Evolutionary conservation across 2,888 invertebrate species (phyloP), one percentile per base, ranked within the genome.

Genomic region (Herminia tarsipennalis): DNA sequence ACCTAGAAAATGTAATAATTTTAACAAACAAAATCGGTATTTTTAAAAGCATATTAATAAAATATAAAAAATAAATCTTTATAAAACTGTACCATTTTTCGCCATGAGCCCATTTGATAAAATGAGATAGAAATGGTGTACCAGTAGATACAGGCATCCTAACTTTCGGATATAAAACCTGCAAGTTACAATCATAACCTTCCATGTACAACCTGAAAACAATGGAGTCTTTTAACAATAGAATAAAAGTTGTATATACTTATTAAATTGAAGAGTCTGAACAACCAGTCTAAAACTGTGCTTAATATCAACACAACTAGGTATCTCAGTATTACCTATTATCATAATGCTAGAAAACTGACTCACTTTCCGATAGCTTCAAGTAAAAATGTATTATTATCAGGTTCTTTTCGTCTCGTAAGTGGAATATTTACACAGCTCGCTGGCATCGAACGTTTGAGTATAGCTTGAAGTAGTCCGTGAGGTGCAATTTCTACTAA

Each of bases 401-500:
- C 94, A 2, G 89, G 85, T 58, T 94, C 93, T 3, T 93, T 93
- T 18, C 95, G 93, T 62, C 94, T 94, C 41, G 97, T 96, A 2
- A 98, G 87, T 0, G 96, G 93, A 37, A 97, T 89, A 68, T 96
- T 94, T 1, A 84, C 92, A 55, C 95, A 94, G 5, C 92, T 91
- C 1, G 92, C 72, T 5, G 90, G 83, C 18, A 98, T 80, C 0
- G 96, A 95, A 32, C 97, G 92, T 71, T 95, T 95, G 5, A 98
- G 88, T 63, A 98, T 96, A 8, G 45, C 96, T 79, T 98, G 98
- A 44, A 98, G 92, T 10, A 98, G 92, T 14, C 97, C 95, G 70
- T 98, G 98, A 0, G 98, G 98, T 0, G 98, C 98, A 47, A 98
- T 94, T 83, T 98, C 98, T 38, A 98, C 94, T 5, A 95, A 89